Evolutionary conservation across 2,797 vertebrate genomes (phyloP), one percentile per base, ranked within the genome.

Genomic region (Borostomias antarcticus): DNA sequence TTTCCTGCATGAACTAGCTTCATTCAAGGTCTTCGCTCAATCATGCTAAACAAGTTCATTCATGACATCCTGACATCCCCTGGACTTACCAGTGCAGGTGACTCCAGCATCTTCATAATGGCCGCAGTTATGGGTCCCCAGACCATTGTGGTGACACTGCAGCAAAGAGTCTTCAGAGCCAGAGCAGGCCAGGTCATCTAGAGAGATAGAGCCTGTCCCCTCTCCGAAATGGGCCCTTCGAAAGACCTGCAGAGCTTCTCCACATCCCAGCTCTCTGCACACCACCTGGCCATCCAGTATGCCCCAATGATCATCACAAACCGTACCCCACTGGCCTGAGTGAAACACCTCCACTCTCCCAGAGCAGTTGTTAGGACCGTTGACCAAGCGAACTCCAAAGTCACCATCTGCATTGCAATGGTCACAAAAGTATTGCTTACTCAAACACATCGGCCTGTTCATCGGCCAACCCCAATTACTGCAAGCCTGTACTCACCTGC

Each of bases 191-290:
- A 71, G 45, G 52, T 63, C 1, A 63, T 53, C 53, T 68, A 69
- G 58, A 54, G 65, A 5, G 32, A 32, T 52, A 23, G 37, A 28
- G 8, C 52, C 67, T 13, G 35, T 11, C 2, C 67, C 67, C 37
- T 47, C 25, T 56, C 68, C 77, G 52, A 76, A 76, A 11, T 71
- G 11, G 45, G 43, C 59, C 1, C 0, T 4, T 21, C 6, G 21
- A 8, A 40, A 25, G 10, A 32, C 35, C 3, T 58, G 17, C 48
- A 45, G 21, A 68, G 61, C 30, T 17, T 47, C 0, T 0, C 25
- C 66, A 63, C 78, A 80, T 26, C n/a, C 57, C 51, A 77, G 64
- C 64, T 80, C 74, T 63, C 51, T 69, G 64, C 78, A 80, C 45
- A 77, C 75, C 58, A 77, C 78, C 61, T 33, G 57, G 66, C 72